phyloP scores from a whole-genome alignment of 2,888 invertebrate species.

The Cylindroiulus punctatus region DNA sequence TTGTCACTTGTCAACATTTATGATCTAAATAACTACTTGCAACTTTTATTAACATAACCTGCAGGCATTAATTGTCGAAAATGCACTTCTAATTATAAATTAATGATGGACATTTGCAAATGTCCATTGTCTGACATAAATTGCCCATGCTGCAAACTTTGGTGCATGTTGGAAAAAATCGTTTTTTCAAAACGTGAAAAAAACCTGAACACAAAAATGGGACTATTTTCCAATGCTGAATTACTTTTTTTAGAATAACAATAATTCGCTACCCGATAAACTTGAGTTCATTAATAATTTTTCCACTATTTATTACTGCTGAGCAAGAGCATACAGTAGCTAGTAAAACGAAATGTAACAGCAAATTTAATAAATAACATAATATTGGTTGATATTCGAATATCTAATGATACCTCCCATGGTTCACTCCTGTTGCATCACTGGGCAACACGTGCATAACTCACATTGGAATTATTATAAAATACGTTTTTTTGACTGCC shows the following conservation, averaged over 20 bases:
- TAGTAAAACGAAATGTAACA: background rate
- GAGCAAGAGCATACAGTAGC: background rate
- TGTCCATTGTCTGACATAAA: too few species aligned
- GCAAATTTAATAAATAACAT: slow-evolving; percentile 40
- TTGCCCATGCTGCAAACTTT: too few species aligned
- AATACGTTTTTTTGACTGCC: background rate
- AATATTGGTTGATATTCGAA: background rate
- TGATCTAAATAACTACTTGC: too few species aligned
- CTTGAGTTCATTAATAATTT: background rate
- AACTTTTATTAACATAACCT: too few species aligned
- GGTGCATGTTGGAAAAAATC: too few species aligned
- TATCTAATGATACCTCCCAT: background rate
- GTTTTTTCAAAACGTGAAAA: too few species aligned
- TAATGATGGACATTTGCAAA: too few species aligned
- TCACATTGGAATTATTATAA: background rate
- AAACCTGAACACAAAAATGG: too few species aligned
- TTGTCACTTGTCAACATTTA: too few species aligned
- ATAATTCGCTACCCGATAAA: background rate
- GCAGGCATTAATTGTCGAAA: too few species aligned
- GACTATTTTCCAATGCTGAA: too few species aligned
- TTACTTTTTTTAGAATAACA: background rate
- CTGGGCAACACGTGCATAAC: background rate
- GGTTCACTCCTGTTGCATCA: background rate
- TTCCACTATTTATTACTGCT: slow-evolving; percentile 2
- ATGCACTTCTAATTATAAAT: too few species aligned